Conservation (phyloP, 1,140 invertebrate genomes). For the Dendrolimus kikuchii region DNA sequence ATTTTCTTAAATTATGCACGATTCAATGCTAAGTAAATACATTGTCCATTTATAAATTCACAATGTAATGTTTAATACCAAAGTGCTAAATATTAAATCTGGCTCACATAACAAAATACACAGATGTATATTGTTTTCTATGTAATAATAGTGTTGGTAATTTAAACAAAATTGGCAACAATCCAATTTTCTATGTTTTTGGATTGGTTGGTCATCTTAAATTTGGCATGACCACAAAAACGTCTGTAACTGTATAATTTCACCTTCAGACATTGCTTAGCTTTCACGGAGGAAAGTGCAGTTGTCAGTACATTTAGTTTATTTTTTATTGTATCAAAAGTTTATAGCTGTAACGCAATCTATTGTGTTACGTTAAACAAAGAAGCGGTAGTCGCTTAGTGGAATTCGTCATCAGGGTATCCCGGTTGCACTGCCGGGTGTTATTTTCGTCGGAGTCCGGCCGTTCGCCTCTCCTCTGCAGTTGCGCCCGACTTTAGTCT, state of each 20-base stretch:
- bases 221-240: slow-evolving; percentile 49
- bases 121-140: neutral
- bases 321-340: slow-evolving; percentile 5
- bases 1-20: too few relatives aligned
- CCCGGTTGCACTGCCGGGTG: slow-evolving; percentile 60
- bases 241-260: slow-evolving; percentile 48
- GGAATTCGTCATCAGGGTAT: slow-evolving; percentile 50
- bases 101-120: neutral
- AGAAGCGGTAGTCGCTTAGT: slow-evolving; percentile 23
- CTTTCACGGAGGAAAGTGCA: slow-evolving; percentile 13
- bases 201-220: slow-evolving; percentile 26
- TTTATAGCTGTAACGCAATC: slow-evolving; percentile 18
- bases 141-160: neutral
- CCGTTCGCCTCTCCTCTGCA: slow-evolving; percentile 53
- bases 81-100: too few relatives aligned
- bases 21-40: too few relatives aligned
- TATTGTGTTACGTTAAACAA: slow-evolving; percentile 26
- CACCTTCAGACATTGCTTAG: slow-evolving; percentile 43
- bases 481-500: slow-evolving; percentile 42
- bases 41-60: too few relatives aligned
- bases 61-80: too few relatives aligned
- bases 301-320: slow-evolving; percentile 3
- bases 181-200: slow-evolving; percentile 40
- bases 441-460: slow-evolving; percentile 57
- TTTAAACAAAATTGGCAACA: slow-evolving; percentile 32